These are phyloP conservation scores for Centropristis striata DNA, from an alignment of 2,113 vertebrate species.

Conservation along the genomic window DNA sequence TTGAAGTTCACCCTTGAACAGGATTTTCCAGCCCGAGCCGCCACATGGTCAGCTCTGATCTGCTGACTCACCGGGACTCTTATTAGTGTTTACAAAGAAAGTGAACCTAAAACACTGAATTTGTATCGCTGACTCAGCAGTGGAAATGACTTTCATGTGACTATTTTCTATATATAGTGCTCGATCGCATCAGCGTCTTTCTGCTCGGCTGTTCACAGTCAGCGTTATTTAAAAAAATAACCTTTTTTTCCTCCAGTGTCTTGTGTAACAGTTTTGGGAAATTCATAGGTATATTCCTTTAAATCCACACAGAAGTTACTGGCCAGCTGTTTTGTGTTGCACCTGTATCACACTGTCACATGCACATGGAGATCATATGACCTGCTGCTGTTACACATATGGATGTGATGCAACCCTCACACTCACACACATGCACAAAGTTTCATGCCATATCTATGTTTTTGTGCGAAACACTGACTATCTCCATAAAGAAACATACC, in stretches of 20 bases:
- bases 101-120: conserved; percentile 22
- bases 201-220: conserved; percentile 24
- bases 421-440: conserved; percentile 3
- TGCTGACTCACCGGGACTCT: conserved; percentile 54
- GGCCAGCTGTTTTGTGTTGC: conserved; percentile 11
- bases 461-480: not conserved
- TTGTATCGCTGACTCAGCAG: conserved; percentile 55
- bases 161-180: conserved; percentile 44
- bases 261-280: not conserved
- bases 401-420: conserved; percentile 41
- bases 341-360: conserved; percentile 50
- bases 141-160: conserved; percentile 53
- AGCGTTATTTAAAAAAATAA: not conserved
- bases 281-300: not conserved
- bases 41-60: conserved; percentile 40
- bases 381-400: conserved; percentile 40
- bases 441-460: not conserved
- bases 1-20: conserved; percentile 35
- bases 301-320: not conserved
- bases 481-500: not conserved
- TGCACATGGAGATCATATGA: conserved; percentile 35
- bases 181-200: conserved; percentile 37
- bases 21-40: conserved; percentile 4
- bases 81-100: conserved; percentile 44
- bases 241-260: not conserved